Conservation (phyloP, 1,140 invertebrate genomes). For the Tetramorium parvispinum region DNA sequence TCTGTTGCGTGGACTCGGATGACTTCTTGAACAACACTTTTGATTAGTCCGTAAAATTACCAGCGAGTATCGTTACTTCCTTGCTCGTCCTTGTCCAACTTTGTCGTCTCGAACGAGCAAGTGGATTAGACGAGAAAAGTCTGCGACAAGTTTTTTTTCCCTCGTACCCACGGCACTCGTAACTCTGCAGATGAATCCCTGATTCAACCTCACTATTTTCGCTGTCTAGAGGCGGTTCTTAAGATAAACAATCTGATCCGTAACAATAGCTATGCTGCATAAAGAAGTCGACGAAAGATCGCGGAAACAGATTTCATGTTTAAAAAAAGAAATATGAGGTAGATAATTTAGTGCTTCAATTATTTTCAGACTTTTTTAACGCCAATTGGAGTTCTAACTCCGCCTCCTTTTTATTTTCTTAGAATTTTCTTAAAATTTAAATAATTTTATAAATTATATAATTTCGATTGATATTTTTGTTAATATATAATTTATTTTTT, state of each 20-base stretch:
- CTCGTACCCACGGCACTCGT: constrained; percentile 31
- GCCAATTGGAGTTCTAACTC: background rate
- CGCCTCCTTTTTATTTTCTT: background rate
- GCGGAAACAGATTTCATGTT: background rate
- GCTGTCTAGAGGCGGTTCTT: background rate
- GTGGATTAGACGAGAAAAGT: constrained; percentile 69
- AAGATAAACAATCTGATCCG: constrained; percentile 3
- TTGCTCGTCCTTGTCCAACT: constrained; percentile 36
- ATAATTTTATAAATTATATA: background rate
- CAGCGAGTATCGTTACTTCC: constrained; percentile 55
- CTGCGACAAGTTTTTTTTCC: constrained; percentile 37
- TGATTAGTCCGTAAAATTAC: constrained; percentile 65
- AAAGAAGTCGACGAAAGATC: background rate
- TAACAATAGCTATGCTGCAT: background rate
- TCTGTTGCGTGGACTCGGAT: background rate
- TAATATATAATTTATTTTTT: background rate
- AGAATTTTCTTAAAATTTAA: background rate
- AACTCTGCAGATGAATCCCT: constrained; percentile 65
- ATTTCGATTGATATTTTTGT: background rate
- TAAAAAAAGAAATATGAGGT: background rate
- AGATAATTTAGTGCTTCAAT: background rate
- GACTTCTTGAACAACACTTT: constrained; percentile 40
- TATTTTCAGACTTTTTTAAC: background rate
- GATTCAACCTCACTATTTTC: constrained; percentile 28
- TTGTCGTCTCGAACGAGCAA: constrained; percentile 29